These are phyloP conservation scores for Coracias cyanogaster DNA, from an alignment of 2,797 vertebrate genomes.

Conservation along the genomic window DNA sequence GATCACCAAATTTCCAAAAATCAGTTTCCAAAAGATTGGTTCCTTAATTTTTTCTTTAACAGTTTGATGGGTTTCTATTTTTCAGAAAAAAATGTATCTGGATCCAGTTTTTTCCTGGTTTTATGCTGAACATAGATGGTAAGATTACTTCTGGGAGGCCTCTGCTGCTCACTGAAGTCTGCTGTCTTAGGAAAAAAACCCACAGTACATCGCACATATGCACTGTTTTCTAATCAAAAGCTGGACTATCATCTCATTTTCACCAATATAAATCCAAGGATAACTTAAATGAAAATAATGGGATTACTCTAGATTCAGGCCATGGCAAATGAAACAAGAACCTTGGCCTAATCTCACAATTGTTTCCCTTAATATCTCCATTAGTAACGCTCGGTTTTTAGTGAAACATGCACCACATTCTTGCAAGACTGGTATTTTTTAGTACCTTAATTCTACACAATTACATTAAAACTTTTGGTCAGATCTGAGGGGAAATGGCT, in stretches of 20 bases:
- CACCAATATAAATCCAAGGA: neutral
- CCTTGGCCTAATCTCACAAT: neutral
- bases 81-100: neutral
- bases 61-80: neutral
- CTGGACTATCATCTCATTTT: neutral
- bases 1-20: neutral
- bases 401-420: neutral
- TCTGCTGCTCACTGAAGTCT: neutral
- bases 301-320: neutral
- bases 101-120: neutral
- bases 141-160: neutral
- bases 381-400: neutral
- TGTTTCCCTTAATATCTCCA: neutral
- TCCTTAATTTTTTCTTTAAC: neutral
- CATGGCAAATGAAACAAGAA: neutral
- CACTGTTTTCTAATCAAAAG: conserved; percentile 1
- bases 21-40: neutral
- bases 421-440: neutral
- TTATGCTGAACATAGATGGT: neutral
- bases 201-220: neutral
- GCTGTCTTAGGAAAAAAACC: neutral
- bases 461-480: neutral
- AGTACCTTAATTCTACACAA: neutral
- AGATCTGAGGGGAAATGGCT: neutral
- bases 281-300: neutral